Conservation (phyloP, 2,113 vertebrate genomes). For the Chloropsis hardwickii region DNA sequence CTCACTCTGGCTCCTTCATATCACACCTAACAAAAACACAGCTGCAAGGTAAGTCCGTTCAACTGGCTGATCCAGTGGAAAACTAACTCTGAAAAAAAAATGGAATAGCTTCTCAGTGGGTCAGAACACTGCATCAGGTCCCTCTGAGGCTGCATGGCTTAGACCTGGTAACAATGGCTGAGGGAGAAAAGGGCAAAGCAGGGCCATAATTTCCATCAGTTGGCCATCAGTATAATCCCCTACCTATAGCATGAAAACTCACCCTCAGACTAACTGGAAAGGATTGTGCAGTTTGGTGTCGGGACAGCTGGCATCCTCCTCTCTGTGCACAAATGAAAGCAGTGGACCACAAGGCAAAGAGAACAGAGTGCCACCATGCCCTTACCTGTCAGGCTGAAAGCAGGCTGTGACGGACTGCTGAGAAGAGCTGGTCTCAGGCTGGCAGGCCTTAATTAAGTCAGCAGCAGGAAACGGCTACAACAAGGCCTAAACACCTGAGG, state of each 20-base stretch:
- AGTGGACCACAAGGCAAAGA: neutral
- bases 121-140: neutral
- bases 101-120: neutral
- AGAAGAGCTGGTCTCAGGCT: neutral
- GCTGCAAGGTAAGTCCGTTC: neutral
- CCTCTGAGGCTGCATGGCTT: neutral
- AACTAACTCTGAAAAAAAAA: neutral
- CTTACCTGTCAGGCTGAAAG: fast-evolving
- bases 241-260: neutral
- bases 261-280: neutral
- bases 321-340: neutral
- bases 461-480: neutral
- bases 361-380: neutral
- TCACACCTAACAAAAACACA: neutral
- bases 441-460: neutral
- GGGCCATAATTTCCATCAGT: neutral
- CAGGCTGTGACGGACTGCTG: neutral
- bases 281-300: neutral
- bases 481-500: neutral
- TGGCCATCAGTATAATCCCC: neutral
- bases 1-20: neutral
- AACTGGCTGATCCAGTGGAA: neutral
- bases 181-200: neutral
- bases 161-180: neutral
- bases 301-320: neutral